Percentiles rank a stretch among this genome's conserved stretches.
phyloP scores from a whole-genome alignment of 1,140 invertebrate genomes.

The Trichonephila clavata region DNA sequence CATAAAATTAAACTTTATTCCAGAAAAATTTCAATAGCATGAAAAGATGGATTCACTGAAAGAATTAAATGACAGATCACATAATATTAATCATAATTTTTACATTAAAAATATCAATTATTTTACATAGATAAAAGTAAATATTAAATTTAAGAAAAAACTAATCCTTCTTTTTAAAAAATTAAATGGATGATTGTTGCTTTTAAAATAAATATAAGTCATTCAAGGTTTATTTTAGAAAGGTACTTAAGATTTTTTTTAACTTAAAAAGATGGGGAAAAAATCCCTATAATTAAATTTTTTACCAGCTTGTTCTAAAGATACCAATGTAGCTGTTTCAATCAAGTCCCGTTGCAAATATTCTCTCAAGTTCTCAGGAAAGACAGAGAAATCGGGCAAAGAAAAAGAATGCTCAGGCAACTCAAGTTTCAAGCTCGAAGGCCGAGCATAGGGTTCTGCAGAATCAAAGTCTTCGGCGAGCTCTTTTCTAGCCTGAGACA shows the following conservation, averaged over 20 bases:
- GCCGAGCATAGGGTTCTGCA: slow-evolving; percentile 80
- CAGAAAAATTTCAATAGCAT: too few species aligned
- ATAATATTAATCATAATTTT: too few species aligned
- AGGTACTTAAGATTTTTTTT: too few species aligned
- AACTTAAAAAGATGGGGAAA: too few species aligned
- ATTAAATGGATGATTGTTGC: background rate
- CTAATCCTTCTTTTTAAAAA: too few species aligned
- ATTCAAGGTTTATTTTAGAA: background rate
- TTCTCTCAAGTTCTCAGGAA: slow-evolving; percentile 87
- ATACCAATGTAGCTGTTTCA: slow-evolving; percentile 90
- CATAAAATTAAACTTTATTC: too few species aligned
- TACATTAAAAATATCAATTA: too few species aligned
- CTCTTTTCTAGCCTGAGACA: slow-evolving; percentile 87
- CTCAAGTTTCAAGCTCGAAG: slow-evolving; percentile 79
- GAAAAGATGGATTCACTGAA: too few species aligned
- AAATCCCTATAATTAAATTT: too few species aligned
- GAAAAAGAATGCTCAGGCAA: slow-evolving; percentile 90
- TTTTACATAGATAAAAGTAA: too few species aligned
- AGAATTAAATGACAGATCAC: too few species aligned
- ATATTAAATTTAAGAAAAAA: too few species aligned
- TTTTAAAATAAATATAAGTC: background rate
- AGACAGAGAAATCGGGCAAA: slow-evolving; percentile 90
- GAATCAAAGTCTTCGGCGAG: slow-evolving; percentile 85
- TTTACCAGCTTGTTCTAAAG: slow-evolving; percentile 87
- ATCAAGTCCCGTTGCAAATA: slow-evolving; percentile 95